Conservation (phyloP, 2,113 vertebrate species). For the Potamarius usumacintae region DNA sequence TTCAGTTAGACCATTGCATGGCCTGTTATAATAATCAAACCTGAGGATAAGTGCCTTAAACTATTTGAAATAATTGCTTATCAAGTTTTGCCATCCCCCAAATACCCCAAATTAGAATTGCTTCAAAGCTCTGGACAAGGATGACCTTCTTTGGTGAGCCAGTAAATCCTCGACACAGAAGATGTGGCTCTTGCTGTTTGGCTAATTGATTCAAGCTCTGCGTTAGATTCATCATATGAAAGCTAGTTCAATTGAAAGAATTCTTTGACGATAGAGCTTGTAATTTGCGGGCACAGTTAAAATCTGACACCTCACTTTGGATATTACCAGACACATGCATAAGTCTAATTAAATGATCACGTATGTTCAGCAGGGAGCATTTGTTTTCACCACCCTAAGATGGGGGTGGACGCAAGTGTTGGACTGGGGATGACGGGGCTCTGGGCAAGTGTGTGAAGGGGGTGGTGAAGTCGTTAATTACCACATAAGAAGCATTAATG, state of each 20-base stretch:
- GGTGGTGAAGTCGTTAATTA: slow-evolving; percentile 80
- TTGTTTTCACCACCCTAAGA: slow-evolving; percentile 62
- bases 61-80: slow-evolving; percentile 47
- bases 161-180: slow-evolving; percentile 41
- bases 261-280: slow-evolving; percentile 57
- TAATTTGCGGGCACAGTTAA: slow-evolving; percentile 90
- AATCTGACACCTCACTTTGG: slow-evolving; percentile 89
- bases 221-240: slow-evolving; percentile 11
- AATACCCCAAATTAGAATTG: slow-evolving; percentile 47
- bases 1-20: not conserved
- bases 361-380: slow-evolving; percentile 85
- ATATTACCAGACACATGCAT: slow-evolving; percentile 86
- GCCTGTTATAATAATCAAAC: slow-evolving; percentile 24
- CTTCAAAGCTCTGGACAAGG: slow-evolving; percentile 48
- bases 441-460: slow-evolving; percentile 41
- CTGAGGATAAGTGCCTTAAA: slow-evolving; percentile 13
- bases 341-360: slow-evolving; percentile 94
- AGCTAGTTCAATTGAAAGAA: slow-evolving; percentile 45
- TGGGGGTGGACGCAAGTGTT: slow-evolving; percentile 16
- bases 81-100: slow-evolving; percentile 26
- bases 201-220: slow-evolving; percentile 74
- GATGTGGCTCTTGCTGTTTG: slow-evolving; percentile 68
- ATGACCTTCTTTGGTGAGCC: slow-evolving; percentile 47
- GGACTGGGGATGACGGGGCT: slow-evolving; percentile 25
- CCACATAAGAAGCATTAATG: slow-evolving; percentile 97